These are phyloP conservation scores for Spongilla lacustris DNA, from an alignment of 37 sponge, comb jelly and placozoan genomes.

Conservation along the genomic window DNA sequence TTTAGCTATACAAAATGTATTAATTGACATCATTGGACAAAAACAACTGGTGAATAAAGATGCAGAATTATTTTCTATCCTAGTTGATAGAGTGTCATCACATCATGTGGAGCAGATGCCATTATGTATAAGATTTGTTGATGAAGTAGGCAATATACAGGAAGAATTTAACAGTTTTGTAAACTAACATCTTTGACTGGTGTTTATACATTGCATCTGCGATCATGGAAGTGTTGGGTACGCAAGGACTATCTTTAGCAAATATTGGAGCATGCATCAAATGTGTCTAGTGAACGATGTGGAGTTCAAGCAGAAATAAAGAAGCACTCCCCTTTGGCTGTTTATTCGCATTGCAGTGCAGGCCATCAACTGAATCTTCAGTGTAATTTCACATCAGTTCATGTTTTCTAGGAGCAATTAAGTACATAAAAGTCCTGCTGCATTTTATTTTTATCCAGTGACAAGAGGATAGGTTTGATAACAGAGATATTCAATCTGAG, in stretches of 20 bases:
- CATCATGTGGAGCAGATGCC: too few relatives aligned
- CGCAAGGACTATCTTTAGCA: constrained; percentile 20
- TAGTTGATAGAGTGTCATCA: too few relatives aligned
- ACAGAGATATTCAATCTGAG: constrained; percentile 26
- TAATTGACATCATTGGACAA: too few relatives aligned
- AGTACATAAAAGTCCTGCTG: constrained; percentile 25
- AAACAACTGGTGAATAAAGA: too few relatives aligned
- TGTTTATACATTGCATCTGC: neutral
- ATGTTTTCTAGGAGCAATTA: constrained; percentile 38
- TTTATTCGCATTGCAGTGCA: constrained; percentile 59
- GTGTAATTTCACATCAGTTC: constrained; percentile 42
- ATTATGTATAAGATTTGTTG: too few relatives aligned
- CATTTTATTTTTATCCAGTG: constrained; percentile 25
- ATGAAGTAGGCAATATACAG: too few relatives aligned
- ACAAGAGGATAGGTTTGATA: constrained; percentile 22
- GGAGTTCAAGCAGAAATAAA: too few relatives aligned
- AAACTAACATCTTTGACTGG: neutral
- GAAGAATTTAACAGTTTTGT: neutral
- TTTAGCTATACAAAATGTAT: too few relatives aligned
- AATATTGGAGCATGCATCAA: constrained; percentile 33
- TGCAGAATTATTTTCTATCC: too few relatives aligned
- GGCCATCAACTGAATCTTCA: constrained; percentile 61
- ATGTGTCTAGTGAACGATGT: constrained; percentile 14
- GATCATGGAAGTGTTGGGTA: constrained; percentile 3
- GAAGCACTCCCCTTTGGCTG: constrained; percentile 32